A percentile compares a stretch with the other conserved stretches of the same genome.
Evolutionary conservation across 2,888 invertebrate species (phyloP).

Genomic region (Eudasyphora cyanicolor): DNA sequence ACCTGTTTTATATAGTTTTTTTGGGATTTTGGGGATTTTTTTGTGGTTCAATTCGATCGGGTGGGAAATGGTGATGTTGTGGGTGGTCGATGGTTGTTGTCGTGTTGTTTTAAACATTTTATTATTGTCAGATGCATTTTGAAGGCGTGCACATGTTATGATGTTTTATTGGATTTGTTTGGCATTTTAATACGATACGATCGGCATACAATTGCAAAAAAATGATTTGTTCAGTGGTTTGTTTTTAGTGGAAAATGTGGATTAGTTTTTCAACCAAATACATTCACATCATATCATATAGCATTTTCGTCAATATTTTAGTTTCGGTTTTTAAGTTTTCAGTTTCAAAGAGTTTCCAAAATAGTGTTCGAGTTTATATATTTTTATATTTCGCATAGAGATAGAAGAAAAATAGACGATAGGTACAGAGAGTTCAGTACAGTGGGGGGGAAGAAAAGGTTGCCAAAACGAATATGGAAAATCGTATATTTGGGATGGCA

Average conservation of each 20-base stretch:
- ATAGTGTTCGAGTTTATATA: slow-evolving; percentile 14
- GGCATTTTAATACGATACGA: too few relatives aligned
- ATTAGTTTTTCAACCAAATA: slow-evolving; percentile 40
- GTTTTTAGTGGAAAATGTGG: slow-evolving; percentile 5
- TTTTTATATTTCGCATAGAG: slow-evolving; percentile 32
- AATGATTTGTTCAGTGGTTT: too few relatives aligned
- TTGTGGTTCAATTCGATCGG: too few relatives aligned
- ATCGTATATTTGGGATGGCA: slow-evolving; percentile 15
- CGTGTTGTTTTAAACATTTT: not conserved
- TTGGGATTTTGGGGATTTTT: slow-evolving; percentile 44
- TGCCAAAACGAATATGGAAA: too few relatives aligned
- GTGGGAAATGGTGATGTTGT: slow-evolving; percentile 3
- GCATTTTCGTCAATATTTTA: slow-evolving; percentile 35
- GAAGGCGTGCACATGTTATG: slow-evolving; percentile 15
- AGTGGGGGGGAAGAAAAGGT: too few relatives aligned
- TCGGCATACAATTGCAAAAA: too few relatives aligned
- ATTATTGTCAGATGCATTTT: slow-evolving; percentile 19
- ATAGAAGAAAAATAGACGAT: slow-evolving; percentile 58
- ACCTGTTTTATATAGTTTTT: slow-evolving; percentile 81
- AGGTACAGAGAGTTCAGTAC: slow-evolving; percentile 36
- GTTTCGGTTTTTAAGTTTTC: slow-evolving; percentile 10
- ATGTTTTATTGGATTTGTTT: slow-evolving; percentile 17
- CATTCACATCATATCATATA: slow-evolving; percentile 41
- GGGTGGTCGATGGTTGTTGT: not conserved
- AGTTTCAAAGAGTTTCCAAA: slow-evolving; percentile 19